Evolutionary conservation across 1,140 invertebrate genomes (phyloP), one percentile per base, ranked within the genome.

Genomic region (Cotesia vestalis): DNA sequence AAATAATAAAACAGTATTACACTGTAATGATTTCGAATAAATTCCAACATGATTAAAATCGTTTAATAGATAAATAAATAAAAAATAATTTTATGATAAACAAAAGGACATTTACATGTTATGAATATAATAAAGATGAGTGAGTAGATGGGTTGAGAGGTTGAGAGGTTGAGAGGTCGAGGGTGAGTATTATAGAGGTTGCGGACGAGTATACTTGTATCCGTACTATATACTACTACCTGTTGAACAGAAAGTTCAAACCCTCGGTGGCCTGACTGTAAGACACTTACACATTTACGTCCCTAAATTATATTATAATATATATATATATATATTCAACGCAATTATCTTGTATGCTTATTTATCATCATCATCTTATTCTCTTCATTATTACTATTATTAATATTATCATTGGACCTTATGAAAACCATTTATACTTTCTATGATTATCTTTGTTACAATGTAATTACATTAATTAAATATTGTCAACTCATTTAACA

Each of bases 61-160:
- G 27, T 27, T 17, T 17, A 27, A 27, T 27, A 27, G 27, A 27
- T 27, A 27, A 27, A 27, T 27, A 27, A 27, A 2, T 27, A 27
- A 46, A 6, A 77, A 79, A 79, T 73, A 76, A 73, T 68, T 72
- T 77, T 53, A 51, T 67, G 72, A 77, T 75, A 76, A 52, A 61
- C 63, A 55, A 73, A 79, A 76, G 70, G 78, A 68, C 81, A 86
- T 86, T 86, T 85, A 85, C 85, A 86, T 85, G 84, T 85, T 85
- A 86, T 86, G 85, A 86, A 85, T 86, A 85, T 86, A 86, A 86
- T 86, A 81, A 80, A 84, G 85, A 27, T 27, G 27, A 84, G 83
- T 78, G 79, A 73, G 78, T 14, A 27, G 61, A 78, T 17, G 17
- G 76, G 71, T 77, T 78, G 75, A 73, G 71, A 77, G 17, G 17